Evolutionary conservation across 2,113 vertebrate species (phyloP), one percentile per base, ranked within the genome.

Genomic region (Saccopteryx bilineata): DNA sequence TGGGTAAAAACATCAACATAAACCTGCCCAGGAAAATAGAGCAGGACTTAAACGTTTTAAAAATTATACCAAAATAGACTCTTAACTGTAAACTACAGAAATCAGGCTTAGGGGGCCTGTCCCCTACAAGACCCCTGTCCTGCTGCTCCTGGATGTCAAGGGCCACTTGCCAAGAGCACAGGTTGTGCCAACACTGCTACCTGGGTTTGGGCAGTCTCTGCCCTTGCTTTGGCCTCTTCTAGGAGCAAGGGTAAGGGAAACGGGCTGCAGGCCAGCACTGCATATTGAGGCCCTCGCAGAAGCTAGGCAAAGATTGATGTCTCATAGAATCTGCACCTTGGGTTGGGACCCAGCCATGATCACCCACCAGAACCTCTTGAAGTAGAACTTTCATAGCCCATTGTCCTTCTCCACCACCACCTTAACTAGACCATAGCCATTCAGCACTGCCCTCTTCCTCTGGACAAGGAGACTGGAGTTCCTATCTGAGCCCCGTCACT

Each of bases 21-120:
- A 96, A 95, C 95, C 97, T 96, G 96, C 97, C 95, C 96, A 68
- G 79, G 56, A 94, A 97, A 97, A 97, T 2, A 92, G 94, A 96
- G 97, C 97, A 96, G 96, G 89, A 68, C 60, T 78, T 87, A 48
- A 91, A 93, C 39, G 63, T 90, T 93, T 97, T 87, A 95, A 98
- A 97, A 97, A 94, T 69, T 69, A n/a, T 97, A 97, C 94, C 93
- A 97, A 98, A 97, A 97, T 97, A 97, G 97, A 97, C 69, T 89
- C 97, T 83, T 97, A 93, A 93, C 93, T 98, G 95, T 97, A 96
- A 98, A 97, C 92, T 94, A 93, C 86, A 96, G 96, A 87, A 89
- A 58, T 82, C 95, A 90, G 93, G 94, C 82, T 72, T 54, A 6
- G 28, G 39, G 39, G 71, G 31, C 50, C 13, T 0, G 4, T 75